These are phyloP conservation scores for Cyprinodon brontotheroides DNA, from an alignment of 2,113 vertebrate genomes.

Conservation along the genomic window DNA sequence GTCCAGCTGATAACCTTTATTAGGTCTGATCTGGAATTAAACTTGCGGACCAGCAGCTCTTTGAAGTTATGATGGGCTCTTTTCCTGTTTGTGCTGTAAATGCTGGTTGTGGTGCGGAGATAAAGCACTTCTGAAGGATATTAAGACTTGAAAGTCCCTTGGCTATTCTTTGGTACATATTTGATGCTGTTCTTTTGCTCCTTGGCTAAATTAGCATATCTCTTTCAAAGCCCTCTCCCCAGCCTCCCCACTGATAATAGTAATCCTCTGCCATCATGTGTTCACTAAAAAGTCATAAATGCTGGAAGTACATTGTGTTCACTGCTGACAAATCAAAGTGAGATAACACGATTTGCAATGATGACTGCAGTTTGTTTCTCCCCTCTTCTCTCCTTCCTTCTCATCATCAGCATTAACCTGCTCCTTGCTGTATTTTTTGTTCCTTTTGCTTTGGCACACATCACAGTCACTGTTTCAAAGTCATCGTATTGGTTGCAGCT, in stretches of 20 bases:
- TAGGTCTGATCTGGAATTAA: constrained; percentile 93
- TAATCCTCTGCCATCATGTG: constrained; percentile 90
- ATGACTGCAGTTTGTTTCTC: constrained; percentile 84
- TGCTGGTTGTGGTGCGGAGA: constrained; percentile 89
- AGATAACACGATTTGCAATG: constrained; percentile 88
- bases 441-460: constrained; percentile 59
- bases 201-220: constrained; percentile 96
- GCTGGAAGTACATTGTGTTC: constrained; percentile 88
- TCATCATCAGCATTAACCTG: constrained; percentile 62
- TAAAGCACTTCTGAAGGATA: constrained; percentile 96
- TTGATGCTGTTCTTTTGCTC: constrained; percentile 96
- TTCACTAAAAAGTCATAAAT: constrained; percentile 91
- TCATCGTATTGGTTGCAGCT: constrained; percentile 57
- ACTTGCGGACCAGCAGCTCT: constrained; percentile 83
- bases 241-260: constrained; percentile 82
- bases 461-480: constrained; percentile 65
- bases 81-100: constrained; percentile 90
- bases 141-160: constrained; percentile 95
- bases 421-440: constrained; percentile 54
- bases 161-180: constrained; percentile 96
- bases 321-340: constrained; percentile 91
- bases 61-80: constrained; percentile 88
- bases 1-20: constrained; percentile 94
- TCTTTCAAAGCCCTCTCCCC: constrained; percentile 87
- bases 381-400: constrained; percentile 45